Evolutionary conservation across 2,797 vertebrate species (phyloP).

Genomic region (Channallabes apus): DNA sequence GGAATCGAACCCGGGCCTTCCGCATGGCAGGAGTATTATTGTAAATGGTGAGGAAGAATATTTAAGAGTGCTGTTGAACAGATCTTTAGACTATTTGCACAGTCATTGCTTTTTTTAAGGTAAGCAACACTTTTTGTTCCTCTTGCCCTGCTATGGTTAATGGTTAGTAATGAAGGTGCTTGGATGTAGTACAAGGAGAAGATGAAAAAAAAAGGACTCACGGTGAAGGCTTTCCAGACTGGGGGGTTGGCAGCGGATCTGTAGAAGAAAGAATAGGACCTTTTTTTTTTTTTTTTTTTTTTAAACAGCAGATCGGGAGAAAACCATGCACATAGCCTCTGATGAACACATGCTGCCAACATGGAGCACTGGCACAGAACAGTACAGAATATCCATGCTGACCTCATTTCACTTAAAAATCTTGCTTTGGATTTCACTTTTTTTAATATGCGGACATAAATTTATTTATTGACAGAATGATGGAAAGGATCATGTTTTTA

Average conservation of each 20-base stretch:
- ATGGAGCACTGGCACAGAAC: constrained; percentile 45
- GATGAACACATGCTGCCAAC: constrained; percentile 55
- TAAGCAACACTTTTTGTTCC: constrained; percentile 7
- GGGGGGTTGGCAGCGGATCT: constrained; percentile 91
- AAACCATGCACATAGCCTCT: constrained; percentile 66
- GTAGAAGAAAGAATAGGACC: constrained; percentile 67
- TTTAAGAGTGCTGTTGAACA: neutral
- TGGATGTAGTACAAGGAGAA: constrained; percentile 41
- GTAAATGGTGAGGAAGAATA: neutral
- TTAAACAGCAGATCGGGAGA: constrained; percentile 64
- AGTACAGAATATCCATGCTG: constrained; percentile 20
- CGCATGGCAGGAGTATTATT: neutral
- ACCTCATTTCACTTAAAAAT: constrained; percentile 39
- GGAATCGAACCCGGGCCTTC: too few species aligned
- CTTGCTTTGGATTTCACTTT: constrained; percentile 11
- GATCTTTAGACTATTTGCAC: neutral
- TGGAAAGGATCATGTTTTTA: constrained; percentile 5
- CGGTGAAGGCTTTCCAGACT: constrained; percentile 84
- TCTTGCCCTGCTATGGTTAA: constrained; percentile 19
- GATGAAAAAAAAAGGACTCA: constrained; percentile 75
- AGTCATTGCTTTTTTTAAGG: neutral
- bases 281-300: constrained; percentile 20
- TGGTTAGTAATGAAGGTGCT: constrained; percentile 31
- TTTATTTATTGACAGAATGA: constrained; percentile 30
- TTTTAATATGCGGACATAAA: constrained; percentile 15